Conservation (phyloP, 2,113 vertebrate genomes). For the Tragelaphus strepsiceros region DNA sequence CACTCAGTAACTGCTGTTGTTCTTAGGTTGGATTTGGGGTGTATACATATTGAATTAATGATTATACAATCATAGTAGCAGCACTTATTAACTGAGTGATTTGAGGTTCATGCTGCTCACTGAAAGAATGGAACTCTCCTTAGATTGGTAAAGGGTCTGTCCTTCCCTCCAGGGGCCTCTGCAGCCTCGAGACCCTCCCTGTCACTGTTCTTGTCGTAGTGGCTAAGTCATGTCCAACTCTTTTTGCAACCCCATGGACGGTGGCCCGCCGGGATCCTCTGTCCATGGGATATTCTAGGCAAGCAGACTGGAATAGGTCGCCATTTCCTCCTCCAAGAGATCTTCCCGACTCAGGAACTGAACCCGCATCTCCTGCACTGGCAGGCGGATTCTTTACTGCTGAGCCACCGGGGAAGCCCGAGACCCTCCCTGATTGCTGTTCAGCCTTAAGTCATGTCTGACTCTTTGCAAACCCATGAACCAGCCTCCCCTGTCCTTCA, state of each 20-base stretch:
- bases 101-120: neutral
- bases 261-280: neutral
- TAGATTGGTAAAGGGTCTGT: neutral
- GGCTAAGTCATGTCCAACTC: neutral
- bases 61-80: neutral
- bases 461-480: neutral
- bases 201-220: neutral
- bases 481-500: neutral
- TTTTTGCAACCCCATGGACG: neutral
- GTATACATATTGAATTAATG: neutral
- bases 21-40: neutral
- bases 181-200: neutral
- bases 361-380: neutral
- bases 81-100: neutral
- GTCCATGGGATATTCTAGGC: neutral
- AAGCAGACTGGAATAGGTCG: neutral
- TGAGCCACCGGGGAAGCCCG: neutral
- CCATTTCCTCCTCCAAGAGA: neutral
- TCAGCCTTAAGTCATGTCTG: neutral
- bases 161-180: neutral
- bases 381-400: neutral
- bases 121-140: neutral
- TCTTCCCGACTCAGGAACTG: neutral
- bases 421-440: neutral
- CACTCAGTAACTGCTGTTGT: neutral